Evolutionary conservation across 2,797 vertebrate genomes (phyloP), one percentile per base, ranked within the genome.

Genomic region (Pangasius krempfi): DNA sequence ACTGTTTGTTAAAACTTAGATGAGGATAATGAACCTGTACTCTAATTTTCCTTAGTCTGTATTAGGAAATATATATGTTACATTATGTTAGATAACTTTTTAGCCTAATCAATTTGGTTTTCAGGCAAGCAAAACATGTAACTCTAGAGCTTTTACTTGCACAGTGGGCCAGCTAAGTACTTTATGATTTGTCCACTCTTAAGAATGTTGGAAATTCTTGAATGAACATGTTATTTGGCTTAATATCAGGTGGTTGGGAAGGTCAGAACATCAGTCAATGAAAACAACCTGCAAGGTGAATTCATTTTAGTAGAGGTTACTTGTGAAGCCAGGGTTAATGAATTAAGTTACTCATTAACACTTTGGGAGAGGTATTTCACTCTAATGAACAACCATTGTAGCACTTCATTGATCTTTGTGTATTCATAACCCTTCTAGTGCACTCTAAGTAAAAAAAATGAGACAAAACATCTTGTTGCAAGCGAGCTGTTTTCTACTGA

Each of bases 271-370:
- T 80, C 54, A 56, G 30, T 79, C 76, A 33, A 20, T 20, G 2
- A 13, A 58, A 60, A 81, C 64, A 80, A 80, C 14, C 27, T 22
- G 44, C 64, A 78, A 64, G 37, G 60, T 33, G 47, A 40, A 73
- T 85, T 64, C 1, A 47, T 85, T 84, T 54, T 66, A 56, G 22
- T 66, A 25, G 33, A 58, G 47, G 16, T 30, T 70, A 25, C 72
- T n/a, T 44, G 47, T 76, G 44, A 2, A 27, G 54, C 56, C 83
- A 70, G 47, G 70, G 60, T 70, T 85, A 47, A 78, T 85, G 58
- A 44, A 40, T 25, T 18, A 30, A 37, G 72, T 88, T 85, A 88
- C 73, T 79, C 33, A 85, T 88, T 85, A 56, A 79, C 87, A 79
- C 40, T 76, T 70, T 44, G 73, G 30, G 25, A 73, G 54, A 52